Base-by-base conservation (phyloP, 2,888 invertebrate genomes). In the Philhelius pedissequus region DNA sequence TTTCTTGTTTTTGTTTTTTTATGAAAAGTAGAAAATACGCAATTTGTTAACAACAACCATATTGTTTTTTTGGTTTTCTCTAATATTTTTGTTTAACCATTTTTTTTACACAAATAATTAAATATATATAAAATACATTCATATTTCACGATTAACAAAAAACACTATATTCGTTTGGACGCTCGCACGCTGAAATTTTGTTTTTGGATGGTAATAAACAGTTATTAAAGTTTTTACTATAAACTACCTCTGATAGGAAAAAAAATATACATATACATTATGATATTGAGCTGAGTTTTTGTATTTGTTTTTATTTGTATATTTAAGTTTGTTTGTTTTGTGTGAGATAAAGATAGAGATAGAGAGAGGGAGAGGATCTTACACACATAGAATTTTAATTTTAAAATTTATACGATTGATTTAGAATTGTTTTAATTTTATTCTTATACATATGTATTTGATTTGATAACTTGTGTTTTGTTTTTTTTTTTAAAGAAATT, bases 11-110 rank as follows among this genome's bases (percentile, higher is more conserved):
- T 25, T 66, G 74, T 60, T 52, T 60, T 82, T 77, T 86, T 86
- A 86, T 81, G 86, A 86, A 86, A 86, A 80, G 86, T 86, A 86
- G 86, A 86, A 86, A 86, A 86, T 86, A 81, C 77, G 81, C 76
- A 81, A 81, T 86, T 86, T 86, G 80, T 86, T 86, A 86, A 81
- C 86, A 81, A 86, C 86, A 86, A 86, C 80, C 80, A 77, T 79
- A 71, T 73, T 75, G 32, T 73, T 43, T 60, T 66, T 56, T 48
- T 35, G 27, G 18, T 71, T 70, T 75, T 64, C 2, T 18, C 13
- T 60, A n/a, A 52, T 58, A 32, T 40, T 66, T 73, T 68, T 82
- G 9, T 56, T 75, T 48, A 20, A 20, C 20, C 13, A 35, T 11
- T 68, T 54, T n/a, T 60, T 79, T 79, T 84, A 70, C 64, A 62